phyloP scores from a whole-genome alignment of 2,797 vertebrate species.

The Megalops cyprinoides region DNA sequence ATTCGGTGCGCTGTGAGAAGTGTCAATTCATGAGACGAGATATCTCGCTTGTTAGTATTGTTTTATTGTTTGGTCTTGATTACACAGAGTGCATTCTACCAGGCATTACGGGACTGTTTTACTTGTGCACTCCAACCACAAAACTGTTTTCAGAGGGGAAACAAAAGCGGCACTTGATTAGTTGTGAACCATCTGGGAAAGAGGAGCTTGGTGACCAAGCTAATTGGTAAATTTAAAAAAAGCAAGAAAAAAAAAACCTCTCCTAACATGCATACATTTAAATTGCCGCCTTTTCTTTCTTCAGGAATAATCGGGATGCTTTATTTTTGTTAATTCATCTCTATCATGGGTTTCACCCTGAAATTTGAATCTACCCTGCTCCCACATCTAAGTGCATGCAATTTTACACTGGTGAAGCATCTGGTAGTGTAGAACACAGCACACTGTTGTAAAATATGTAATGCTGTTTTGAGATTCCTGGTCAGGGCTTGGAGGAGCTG shows the following conservation, averaged over 20 bases:
- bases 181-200: conserved; percentile 62
- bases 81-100: conserved; percentile 34
- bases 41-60: conserved; percentile 12
- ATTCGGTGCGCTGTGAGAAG: conserved; percentile 7
- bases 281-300: conserved; percentile 34
- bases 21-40: neutral
- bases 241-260: conserved; percentile 44
- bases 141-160: conserved; percentile 66
- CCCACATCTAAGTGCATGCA: conserved; percentile 30
- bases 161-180: conserved; percentile 72
- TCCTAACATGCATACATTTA: conserved; percentile 43
- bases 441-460: conserved; percentile 41
- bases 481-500: conserved; percentile 7
- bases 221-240: conserved; percentile 64
- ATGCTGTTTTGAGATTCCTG: conserved; percentile 47
- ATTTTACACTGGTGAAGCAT: conserved; percentile 41
- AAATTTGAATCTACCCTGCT: conserved; percentile 24
- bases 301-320: conserved; percentile 17
- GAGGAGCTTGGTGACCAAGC: conserved; percentile 62
- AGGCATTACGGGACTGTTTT: conserved; percentile 38
- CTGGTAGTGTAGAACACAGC: conserved; percentile 22
- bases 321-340: conserved; percentile 40
- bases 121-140: conserved; percentile 59
- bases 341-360: conserved; percentile 40
- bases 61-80: conserved; percentile 14